A percentile compares a stretch with the other conserved stretches of the same genome.
These are phyloP conservation scores for Molossus alvarezi DNA, from an alignment of 2,797 vertebrate species.

Conservation along the genomic window DNA sequence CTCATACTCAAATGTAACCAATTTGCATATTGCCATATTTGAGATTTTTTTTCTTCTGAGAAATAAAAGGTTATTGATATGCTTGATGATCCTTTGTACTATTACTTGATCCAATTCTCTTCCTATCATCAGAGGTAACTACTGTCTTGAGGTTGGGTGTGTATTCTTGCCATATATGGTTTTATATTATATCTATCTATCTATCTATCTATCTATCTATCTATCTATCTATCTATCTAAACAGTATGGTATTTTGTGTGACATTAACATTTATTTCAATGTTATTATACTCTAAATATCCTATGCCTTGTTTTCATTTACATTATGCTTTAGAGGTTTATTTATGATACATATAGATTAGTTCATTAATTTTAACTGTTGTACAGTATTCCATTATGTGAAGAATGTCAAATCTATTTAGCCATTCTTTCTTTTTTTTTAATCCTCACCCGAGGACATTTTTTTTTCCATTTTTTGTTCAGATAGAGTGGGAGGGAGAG, in stretches of 20 bases:
- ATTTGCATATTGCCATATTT: conserved; percentile 32
- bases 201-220: not conserved
- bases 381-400: not conserved
- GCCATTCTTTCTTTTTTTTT: not conserved
- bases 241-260: not conserved
- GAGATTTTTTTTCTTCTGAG: conserved; percentile 13
- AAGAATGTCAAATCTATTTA: conserved; percentile 23
- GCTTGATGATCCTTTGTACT: not conserved
- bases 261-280: conserved; percentile 41
- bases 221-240: not conserved
- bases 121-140: not conserved
- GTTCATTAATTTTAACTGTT: not conserved
- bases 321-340: conserved; percentile 1
- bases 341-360: not conserved
- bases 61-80: conserved; percentile 8
- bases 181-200: not conserved
- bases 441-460: too few relatives aligned
- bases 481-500: too few relatives aligned
- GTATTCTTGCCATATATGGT: not conserved
- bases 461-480: too few relatives aligned
- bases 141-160: not conserved
- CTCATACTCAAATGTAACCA: not conserved
- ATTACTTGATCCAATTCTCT: not conserved
- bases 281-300: conserved; percentile 10
- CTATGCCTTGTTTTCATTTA: conserved; percentile 3